Percentiles rank a stretch among this genome's conserved stretches.
Evolutionary conservation across 1,140 invertebrate species (phyloP).

Genomic region (Bombus polaris): DNA sequence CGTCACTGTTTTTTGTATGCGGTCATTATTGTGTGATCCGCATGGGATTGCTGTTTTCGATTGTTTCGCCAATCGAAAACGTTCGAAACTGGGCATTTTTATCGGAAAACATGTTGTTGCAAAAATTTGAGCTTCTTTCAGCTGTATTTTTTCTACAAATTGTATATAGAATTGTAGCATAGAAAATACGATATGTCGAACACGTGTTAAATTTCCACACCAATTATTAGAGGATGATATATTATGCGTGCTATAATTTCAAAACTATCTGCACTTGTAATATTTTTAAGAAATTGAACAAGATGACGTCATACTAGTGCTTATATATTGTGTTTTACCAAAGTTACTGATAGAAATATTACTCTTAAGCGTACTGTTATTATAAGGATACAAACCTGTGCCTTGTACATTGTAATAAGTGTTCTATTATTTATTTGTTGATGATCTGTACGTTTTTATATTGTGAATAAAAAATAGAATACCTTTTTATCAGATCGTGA

Average conservation of each 20-base stretch:
- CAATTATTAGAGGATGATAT: slow-evolving; percentile 11
- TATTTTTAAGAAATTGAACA: neutral
- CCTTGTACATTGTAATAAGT: slow-evolving; percentile 69
- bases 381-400: slow-evolving; percentile 64
- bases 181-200: slow-evolving; percentile 21
- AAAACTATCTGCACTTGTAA: neutral
- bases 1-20: slow-evolving; percentile 37
- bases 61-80: slow-evolving; percentile 25
- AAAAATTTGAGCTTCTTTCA: slow-evolving; percentile 4
- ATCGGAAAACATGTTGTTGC: slow-evolving; percentile 5
- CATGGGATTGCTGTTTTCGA: slow-evolving; percentile 62
- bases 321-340: slow-evolving; percentile 39
- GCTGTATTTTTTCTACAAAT: slow-evolving; percentile 40
- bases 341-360: slow-evolving; percentile 38
- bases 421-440: slow-evolving; percentile 71
- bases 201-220: slow-evolving; percentile 15
- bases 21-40: slow-evolving; percentile 26
- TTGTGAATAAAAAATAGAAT: slow-evolving; percentile 69
- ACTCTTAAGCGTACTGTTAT: slow-evolving; percentile 18
- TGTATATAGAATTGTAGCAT: slow-evolving; percentile 41
- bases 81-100: slow-evolving; percentile 64
- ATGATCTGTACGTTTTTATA: slow-evolving; percentile 70
- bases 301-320: neutral
- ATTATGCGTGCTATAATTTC: slow-evolving; percentile 1
- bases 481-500: slow-evolving; percentile 27